A percentile compares a stretch with the other conserved stretches of the same genome.
These are phyloP conservation scores for Stichodactyla mertensii DNA, from an alignment of 64 coral and sea anemone species.

Conservation along the genomic window DNA sequence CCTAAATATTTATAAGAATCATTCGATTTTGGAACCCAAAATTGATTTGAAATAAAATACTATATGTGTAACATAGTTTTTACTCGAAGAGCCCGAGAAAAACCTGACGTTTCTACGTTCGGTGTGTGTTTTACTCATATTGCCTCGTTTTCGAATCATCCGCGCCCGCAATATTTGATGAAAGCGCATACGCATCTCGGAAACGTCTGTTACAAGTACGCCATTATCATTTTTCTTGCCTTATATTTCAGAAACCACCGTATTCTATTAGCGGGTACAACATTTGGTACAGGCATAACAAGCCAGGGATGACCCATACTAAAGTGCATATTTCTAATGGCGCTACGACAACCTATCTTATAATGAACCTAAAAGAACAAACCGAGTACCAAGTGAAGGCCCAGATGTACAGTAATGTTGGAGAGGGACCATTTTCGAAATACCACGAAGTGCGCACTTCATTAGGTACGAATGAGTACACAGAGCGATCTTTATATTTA, in stretches of 20 bases:
- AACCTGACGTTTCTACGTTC: too few species aligned
- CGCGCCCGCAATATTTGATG: too few species aligned
- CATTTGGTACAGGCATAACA: conserved; percentile 49
- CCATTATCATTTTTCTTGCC: neutral
- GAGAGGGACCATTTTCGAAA: conserved; percentile 70
- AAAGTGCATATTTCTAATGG: conserved; percentile 13
- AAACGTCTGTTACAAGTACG: too few species aligned
- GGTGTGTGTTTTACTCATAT: too few species aligned
- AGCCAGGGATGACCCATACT: conserved; percentile 3
- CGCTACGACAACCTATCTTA: conserved; percentile 40
- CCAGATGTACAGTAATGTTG: conserved; percentile 91
- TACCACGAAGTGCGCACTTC: conserved; percentile 36
- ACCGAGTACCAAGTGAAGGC: conserved; percentile 63
- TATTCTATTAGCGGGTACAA: conserved; percentile 59
- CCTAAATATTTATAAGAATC: too few species aligned
- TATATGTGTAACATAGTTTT: too few species aligned
- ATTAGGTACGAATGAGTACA: conserved; percentile 31
- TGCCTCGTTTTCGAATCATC: too few species aligned
- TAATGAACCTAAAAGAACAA: conserved; percentile 41
- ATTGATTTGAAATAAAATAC: too few species aligned
- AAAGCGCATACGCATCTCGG: too few species aligned
- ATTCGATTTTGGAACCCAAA: too few species aligned
- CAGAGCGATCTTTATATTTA: neutral
- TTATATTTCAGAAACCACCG: conserved; percentile 35
- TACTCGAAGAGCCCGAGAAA: too few species aligned